A percentile compares a stretch with the other conserved stretches of the same genome.
Evolutionary conservation across 2,797 vertebrate species (phyloP).

Genomic region (Phyllotis vaccarum): DNA sequence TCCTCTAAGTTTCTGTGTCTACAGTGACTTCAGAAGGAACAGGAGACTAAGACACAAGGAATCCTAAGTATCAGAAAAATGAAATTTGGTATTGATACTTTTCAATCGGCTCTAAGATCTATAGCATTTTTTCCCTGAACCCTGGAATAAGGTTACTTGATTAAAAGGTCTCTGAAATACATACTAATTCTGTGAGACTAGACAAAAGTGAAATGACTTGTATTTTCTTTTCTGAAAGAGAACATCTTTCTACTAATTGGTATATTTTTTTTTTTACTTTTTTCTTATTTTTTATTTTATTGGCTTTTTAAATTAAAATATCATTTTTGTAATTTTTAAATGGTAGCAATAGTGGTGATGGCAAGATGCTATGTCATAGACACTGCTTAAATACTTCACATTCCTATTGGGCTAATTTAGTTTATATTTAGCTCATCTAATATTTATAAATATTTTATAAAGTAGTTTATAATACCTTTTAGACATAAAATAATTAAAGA

Average conservation of each 20-base stretch:
- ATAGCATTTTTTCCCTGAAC: neutral
- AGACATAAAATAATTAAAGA: neutral
- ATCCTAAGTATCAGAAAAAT: neutral
- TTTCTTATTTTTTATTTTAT: too few species aligned
- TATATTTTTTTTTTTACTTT: too few species aligned
- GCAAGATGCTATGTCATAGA: neutral
- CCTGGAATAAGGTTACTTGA: neutral
- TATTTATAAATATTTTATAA: constrained; percentile 8
- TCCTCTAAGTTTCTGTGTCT: neutral
- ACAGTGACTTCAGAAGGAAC: neutral
- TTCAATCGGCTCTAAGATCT: neutral
- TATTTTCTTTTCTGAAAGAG: constrained; percentile 34
- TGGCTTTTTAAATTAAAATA: too few species aligned
- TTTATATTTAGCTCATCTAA: constrained; percentile 33
- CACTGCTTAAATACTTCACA: neutral
- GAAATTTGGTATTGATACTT: neutral
- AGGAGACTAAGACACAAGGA: neutral
- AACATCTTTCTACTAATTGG: neutral
- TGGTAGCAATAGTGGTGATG: neutral
- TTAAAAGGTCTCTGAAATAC: neutral
- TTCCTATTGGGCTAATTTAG: neutral
- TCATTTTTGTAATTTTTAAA: too few species aligned
- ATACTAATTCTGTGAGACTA: neutral
- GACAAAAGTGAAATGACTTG: neutral
- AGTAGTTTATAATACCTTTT: neutral